Percentiles rank a stretch among this genome's conserved stretches.
phyloP scores from a whole-genome alignment of 2,797 vertebrate species.

The Dendrocincla fuliginosa region DNA sequence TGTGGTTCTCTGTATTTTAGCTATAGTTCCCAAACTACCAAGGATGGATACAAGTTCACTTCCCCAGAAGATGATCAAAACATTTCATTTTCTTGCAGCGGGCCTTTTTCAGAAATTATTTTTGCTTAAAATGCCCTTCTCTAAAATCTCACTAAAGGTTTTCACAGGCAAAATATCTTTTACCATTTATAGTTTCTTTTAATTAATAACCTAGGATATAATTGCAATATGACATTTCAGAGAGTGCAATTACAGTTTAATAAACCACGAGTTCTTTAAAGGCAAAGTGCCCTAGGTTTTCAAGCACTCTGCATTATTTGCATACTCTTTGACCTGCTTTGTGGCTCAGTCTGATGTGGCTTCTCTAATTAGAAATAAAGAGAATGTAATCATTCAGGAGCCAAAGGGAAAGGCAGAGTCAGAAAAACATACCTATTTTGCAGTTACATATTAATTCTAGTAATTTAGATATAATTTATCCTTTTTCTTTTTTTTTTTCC shows the following conservation, averaged over 20 bases:
- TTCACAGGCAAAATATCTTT: slow-evolving; percentile 31
- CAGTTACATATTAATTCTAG: background rate
- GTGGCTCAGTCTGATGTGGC: slow-evolving; percentile 38
- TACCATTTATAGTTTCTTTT: slow-evolving; percentile 40
- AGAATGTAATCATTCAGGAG: slow-evolving; percentile 42
- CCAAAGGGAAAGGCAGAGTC: background rate
- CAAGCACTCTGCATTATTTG: slow-evolving; percentile 24
- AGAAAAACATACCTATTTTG: background rate
- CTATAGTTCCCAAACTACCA: background rate
- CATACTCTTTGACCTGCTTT: slow-evolving; percentile 47
- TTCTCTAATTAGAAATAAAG: slow-evolving; percentile 54
- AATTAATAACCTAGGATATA: slow-evolving; percentile 46
- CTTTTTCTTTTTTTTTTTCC: rapidly evolving
- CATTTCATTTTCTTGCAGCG: slow-evolving; percentile 19
- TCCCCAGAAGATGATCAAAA: slow-evolving; percentile 5
- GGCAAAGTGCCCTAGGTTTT: slow-evolving; percentile 29
- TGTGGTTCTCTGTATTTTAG: background rate
- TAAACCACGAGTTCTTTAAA: slow-evolving; percentile 34
- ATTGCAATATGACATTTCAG: slow-evolving; percentile 42
- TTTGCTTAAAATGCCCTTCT: slow-evolving; percentile 11
- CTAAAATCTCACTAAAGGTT: slow-evolving; percentile 24
- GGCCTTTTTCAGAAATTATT: slow-evolving; percentile 37
- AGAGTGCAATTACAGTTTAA: slow-evolving; percentile 41
- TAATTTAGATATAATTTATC: background rate
- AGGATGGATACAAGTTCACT: background rate